Evolutionary conservation across 2,113 vertebrate species (phyloP).

Genomic region (Bolborhynchus lineola): DNA sequence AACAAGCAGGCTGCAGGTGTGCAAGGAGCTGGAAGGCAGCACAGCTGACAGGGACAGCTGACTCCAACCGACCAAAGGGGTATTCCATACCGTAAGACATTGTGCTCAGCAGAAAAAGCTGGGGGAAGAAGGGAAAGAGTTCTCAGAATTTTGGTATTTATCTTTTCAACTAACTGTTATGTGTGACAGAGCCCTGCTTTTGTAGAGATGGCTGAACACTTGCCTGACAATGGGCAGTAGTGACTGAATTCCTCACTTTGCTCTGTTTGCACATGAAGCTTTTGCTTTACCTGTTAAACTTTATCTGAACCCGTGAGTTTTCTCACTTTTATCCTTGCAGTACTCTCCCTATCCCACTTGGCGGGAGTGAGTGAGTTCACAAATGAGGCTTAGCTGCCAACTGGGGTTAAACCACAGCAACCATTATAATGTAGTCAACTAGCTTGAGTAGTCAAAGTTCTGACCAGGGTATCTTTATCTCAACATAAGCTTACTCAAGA

Average conservation of each 20-base stretch:
- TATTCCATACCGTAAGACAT: rapidly evolving
- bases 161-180: background rate
- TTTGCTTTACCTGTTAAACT: background rate
- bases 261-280: background rate
- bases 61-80: background rate
- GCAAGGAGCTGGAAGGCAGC: background rate
- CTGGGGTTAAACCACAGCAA: background rate
- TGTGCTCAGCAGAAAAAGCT: background rate
- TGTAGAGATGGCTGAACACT: background rate
- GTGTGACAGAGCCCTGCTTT: background rate
- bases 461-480: background rate
- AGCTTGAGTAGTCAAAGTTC: background rate
- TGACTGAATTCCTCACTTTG: background rate
- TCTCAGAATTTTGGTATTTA: background rate
- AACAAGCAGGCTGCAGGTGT: rapidly evolving
- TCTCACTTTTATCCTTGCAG: background rate
- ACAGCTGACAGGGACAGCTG: background rate
- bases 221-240: background rate
- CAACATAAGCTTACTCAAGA: background rate
- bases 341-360: rapidly evolving
- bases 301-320: background rate
- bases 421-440: background rate
- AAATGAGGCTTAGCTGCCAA: background rate
- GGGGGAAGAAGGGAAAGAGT: background rate
- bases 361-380: background rate